Evolutionary conservation across 2,113 vertebrate genomes (phyloP), one percentile per base, ranked within the genome.

Genomic region (Carassius gibelio): DNA sequence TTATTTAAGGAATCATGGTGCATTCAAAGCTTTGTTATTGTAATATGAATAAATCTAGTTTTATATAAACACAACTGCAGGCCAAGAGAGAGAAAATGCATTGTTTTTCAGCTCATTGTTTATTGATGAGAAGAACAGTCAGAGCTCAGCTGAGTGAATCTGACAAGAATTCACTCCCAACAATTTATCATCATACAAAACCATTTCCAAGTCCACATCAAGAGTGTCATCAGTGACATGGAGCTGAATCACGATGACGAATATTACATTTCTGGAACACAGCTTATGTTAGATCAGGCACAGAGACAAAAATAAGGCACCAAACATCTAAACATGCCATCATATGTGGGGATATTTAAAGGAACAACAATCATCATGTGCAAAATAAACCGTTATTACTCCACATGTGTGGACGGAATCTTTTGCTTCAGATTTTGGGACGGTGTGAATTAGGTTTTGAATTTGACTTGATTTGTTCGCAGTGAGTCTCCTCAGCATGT

Each of bases 121-220:
- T 61, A 79, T 61, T 79, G 13, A 61, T 61, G 14, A 62, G 34
- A 8, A 62, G 34, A 8, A 62, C 76, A 62, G 34, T 61, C 30
- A 61, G 17, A 15, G 3, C 8, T 75, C 48, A 1, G 30, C 9
- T 8, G 9, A 19, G 17, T 59, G 26, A 75, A 74, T 74, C 1
- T 45, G 19, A 66, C 36, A 72, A 9, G 17, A 50, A 45, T 21
- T n/a, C 4, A 74, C 19, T 10, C 36, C 1, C 42, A n/a, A 57
- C 26, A 34, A 10, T 59, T 59, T 59, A 34, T 59, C 55, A 57
- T 59, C 38, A 61, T 79, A 42, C 55, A 79, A 62, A 79, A 79
- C 11, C 71, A 75, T 74, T 13, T 3, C n/a, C 3, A 71, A 48
- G 9, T n/a, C 19, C 38, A 45, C 17, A 45, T 45, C 69, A 45